phyloP scores from a whole-genome alignment of 2,888 invertebrate genomes.

The Cantharis flavilabris region DNA sequence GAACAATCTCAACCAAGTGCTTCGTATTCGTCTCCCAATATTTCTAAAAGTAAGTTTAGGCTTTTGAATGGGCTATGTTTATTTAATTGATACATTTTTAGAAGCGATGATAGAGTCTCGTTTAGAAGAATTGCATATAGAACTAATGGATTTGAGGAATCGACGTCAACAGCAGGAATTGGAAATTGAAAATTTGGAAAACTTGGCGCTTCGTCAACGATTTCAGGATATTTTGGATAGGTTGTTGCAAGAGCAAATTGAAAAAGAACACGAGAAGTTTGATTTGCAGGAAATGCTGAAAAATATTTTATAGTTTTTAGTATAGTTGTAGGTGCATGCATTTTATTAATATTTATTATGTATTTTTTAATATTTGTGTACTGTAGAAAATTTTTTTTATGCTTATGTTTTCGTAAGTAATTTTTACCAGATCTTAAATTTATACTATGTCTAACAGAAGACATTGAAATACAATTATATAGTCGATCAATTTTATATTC shows the following conservation, averaged over 20 bases:
- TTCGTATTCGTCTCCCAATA: constrained; percentile 42
- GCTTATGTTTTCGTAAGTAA: background rate
- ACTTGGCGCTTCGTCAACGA: constrained; percentile 78
- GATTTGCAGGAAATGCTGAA: constrained; percentile 50
- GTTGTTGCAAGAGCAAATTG: constrained; percentile 77
- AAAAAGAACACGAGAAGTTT: constrained; percentile 71
- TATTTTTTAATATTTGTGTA: background rate
- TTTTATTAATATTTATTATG: background rate
- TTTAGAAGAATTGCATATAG: constrained; percentile 72
- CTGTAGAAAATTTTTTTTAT: background rate
- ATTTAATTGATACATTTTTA: constrained; percentile 26
- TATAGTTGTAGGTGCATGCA: background rate
- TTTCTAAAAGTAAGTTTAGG: constrained; percentile 41
- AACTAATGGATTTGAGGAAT: constrained; percentile 75
- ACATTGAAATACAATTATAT: background rate
- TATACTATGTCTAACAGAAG: background rate
- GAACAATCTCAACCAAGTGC: constrained; percentile 43
- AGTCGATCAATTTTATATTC: background rate
- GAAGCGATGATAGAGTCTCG: constrained; percentile 56
- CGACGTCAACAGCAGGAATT: constrained; percentile 78
- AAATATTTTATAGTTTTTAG: constrained; percentile 27
- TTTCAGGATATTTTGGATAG: constrained; percentile 79
- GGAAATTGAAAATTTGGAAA: constrained; percentile 85
- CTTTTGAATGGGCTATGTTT: background rate
- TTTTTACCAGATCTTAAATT: background rate